Evolutionary conservation across 2,113 vertebrate genomes (phyloP).

Genomic region (Dipodomys ordii): DNA sequence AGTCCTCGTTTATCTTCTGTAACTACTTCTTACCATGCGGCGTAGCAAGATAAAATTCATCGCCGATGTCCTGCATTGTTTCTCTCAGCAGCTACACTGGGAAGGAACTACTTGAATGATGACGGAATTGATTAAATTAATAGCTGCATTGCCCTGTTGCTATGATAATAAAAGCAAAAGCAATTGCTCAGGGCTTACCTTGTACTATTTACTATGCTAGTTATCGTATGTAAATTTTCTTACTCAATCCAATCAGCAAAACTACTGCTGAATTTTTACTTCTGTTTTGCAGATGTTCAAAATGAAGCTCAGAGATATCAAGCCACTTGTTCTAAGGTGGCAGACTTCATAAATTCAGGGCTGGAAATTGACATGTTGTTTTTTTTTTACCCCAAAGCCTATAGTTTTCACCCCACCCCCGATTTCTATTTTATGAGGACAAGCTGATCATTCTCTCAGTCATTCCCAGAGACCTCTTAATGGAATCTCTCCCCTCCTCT

Average conservation of each 20-base stretch:
- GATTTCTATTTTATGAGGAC: neutral
- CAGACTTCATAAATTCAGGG: neutral
- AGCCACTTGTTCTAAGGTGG: neutral
- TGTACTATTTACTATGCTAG: neutral
- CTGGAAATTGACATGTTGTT: neutral
- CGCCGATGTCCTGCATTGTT: neutral
- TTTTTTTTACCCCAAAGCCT: neutral
- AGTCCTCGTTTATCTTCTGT: neutral
- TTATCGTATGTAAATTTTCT: neutral
- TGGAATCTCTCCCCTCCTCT: neutral
- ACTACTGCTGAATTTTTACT: neutral
- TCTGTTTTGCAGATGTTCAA: neutral
- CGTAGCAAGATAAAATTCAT: neutral
- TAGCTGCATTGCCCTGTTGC: neutral
- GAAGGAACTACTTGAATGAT: neutral
- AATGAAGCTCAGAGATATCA: neutral
- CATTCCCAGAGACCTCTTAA: neutral
- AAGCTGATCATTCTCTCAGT: no score
- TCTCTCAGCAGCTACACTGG: neutral
- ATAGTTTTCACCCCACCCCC: rapidly evolving
- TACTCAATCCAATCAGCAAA: neutral
- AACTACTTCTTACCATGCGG: neutral
- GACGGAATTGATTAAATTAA: neutral
- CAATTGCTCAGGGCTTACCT: neutral
- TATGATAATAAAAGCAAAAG: neutral